phyloP scores from a whole-genome alignment of 2,797 vertebrate species.

The Malurus splendens region DNA sequence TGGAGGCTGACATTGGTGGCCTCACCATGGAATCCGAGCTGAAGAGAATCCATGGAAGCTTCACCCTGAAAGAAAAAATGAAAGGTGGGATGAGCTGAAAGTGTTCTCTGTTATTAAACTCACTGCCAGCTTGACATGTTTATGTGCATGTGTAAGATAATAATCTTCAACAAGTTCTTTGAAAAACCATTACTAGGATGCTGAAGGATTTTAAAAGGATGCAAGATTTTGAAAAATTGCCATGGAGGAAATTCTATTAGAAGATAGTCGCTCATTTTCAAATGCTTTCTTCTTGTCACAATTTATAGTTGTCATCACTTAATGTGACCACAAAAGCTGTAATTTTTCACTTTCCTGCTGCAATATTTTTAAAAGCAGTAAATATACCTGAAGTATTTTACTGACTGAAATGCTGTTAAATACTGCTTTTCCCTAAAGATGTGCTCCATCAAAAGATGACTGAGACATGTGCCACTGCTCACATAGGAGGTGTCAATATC shows the following conservation, averaged over 20 bases:
- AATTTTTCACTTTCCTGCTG: background rate
- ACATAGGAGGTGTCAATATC: slow-evolving; percentile 96
- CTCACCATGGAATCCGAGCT: slow-evolving; percentile 97
- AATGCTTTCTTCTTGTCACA: background rate
- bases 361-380: background rate
- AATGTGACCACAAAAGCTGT: background rate
- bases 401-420: background rate
- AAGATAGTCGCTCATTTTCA: background rate
- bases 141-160: fast-evolving
- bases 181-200: background rate
- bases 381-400: background rate
- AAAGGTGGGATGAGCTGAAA: slow-evolving; percentile 79
- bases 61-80: slow-evolving; percentile 98
- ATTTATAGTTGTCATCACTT: background rate
- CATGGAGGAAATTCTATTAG: background rate
- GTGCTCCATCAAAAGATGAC: slow-evolving; percentile 99
- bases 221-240: background rate
- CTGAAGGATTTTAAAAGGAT: background rate
- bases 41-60: slow-evolving; percentile 96
- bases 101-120: fast-evolving
- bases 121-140: fast-evolving
- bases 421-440: slow-evolving; percentile 72
- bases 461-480: slow-evolving; percentile 94
- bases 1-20: slow-evolving; percentile 96
- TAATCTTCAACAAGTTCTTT: background rate